These are phyloP conservation scores for Blastomussa wellsi DNA, from an alignment of 92 coral and sea anemone species.

Conservation along the genomic window DNA sequence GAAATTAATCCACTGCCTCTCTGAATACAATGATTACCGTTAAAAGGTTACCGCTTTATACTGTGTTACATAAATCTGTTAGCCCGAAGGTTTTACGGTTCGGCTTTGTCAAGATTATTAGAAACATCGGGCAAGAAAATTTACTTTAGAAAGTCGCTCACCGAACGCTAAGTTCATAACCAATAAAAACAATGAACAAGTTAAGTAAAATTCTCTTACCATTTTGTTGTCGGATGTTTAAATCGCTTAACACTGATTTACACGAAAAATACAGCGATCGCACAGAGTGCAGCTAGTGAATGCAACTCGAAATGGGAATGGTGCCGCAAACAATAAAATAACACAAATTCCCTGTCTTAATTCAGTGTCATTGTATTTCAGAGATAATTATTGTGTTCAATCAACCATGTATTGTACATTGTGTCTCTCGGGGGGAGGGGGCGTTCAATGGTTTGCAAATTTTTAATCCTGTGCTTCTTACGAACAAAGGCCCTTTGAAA, in stretches of 20 bases:
- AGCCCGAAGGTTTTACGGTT: neutral
- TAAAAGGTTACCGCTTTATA: no score
- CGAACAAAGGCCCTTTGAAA: constrained; percentile 1
- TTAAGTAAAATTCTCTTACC: constrained; percentile 25
- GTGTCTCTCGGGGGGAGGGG: constrained; percentile 35
- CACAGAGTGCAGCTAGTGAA: neutral
- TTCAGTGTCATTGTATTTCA: constrained; percentile 37
- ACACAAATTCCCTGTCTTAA: constrained; percentile 39
- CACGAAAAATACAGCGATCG: constrained; percentile 9
- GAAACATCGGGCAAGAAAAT: neutral
- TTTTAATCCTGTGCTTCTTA: neutral
- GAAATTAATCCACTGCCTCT: neutral
- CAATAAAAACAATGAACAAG: no score
- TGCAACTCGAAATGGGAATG: neutral
- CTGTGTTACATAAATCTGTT: neutral
- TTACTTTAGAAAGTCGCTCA: neutral
- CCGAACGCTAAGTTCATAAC: neutral
- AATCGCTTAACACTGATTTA: neutral
- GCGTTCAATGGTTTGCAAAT: constrained; percentile 8
- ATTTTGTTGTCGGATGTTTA: constrained; percentile 24
- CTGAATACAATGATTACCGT: neutral
- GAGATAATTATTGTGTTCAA: constrained; percentile 20
- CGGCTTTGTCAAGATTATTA: neutral
- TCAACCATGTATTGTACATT: constrained; percentile 12
- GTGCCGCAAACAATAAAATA: constrained; percentile 31